Evolutionary conservation across 2,113 vertebrate genomes (phyloP).

Genomic region (Theropithecus gelada): DNA sequence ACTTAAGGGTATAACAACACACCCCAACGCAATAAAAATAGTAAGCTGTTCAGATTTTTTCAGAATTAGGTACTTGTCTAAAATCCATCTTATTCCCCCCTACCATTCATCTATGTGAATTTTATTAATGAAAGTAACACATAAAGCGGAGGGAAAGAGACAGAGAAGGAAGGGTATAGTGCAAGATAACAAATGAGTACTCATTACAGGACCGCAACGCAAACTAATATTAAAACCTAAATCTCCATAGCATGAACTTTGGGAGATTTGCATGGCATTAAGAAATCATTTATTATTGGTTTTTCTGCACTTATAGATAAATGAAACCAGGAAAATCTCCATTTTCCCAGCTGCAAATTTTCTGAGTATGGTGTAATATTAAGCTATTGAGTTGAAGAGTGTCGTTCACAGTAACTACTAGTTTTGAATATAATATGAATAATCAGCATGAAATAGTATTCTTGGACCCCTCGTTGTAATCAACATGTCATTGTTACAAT

Average conservation of each 20-base stretch:
- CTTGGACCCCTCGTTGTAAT: constrained; percentile 59
- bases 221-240: constrained; percentile 66
- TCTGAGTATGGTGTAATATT: constrained; percentile 54
- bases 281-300: constrained; percentile 66
- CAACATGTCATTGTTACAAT: constrained; percentile 70
- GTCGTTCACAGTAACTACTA: constrained; percentile 40
- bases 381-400: constrained; percentile 47
- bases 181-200: constrained; percentile 24
- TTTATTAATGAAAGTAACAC: constrained; percentile 54
- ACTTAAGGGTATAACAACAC: constrained; percentile 10
- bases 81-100: background rate
- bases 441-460: constrained; percentile 64
- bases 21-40: background rate
- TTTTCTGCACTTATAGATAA: constrained; percentile 68
- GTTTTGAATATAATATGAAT: constrained; percentile 66
- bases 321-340: constrained; percentile 55
- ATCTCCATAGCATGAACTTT: constrained; percentile 41
- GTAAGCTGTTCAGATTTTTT: background rate
- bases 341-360: constrained; percentile 68
- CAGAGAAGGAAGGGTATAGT: background rate
- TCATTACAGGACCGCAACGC: background rate
- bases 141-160: background rate
- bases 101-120: background rate
- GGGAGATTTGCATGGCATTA: constrained; percentile 60
- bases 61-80: constrained; percentile 31